Conservation (phyloP, 2,113 vertebrate genomes). For the Myxocyprinus asiaticus region DNA sequence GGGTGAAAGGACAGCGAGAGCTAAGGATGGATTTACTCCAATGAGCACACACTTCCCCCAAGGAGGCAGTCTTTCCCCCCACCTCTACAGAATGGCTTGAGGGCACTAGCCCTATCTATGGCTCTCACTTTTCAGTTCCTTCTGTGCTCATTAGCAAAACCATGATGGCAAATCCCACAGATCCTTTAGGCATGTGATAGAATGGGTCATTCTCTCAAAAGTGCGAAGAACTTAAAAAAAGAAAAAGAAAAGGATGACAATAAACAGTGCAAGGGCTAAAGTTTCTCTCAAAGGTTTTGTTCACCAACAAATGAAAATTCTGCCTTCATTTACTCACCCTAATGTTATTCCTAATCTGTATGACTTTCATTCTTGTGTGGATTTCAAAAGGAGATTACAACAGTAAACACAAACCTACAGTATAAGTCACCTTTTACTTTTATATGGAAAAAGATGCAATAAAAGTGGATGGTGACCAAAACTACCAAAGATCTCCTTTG, state of each 20-base stretch:
- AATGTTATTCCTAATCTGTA: no score
- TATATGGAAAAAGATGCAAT: no score
- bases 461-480: no score
- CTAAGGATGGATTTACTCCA: conserved; percentile 53
- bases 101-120: conserved; percentile 53
- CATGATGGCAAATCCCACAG: conserved; percentile 46
- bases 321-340: no score
- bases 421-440: no score
- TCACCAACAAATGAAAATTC: no score
- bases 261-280: neutral
- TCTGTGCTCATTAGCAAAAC: conserved; percentile 52
- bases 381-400: no score
- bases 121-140: conserved; percentile 50
- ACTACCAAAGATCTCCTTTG: no score
- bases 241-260: neutral
- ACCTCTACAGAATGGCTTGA: conserved; percentile 45
- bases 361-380: no score
- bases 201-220: conserved; percentile 25
- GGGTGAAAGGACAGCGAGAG: conserved; percentile 52
- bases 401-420: no score
- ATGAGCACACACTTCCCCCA: conserved; percentile 41
- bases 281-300: neutral
- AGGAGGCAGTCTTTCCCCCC: conserved; percentile 2
- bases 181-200: conserved; percentile 37
- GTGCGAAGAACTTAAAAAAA: neutral